Evolutionary conservation across 2,888 invertebrate species (phyloP), one percentile per base, ranked within the genome.

Genomic region (Anoplius nigerrimus): DNA sequence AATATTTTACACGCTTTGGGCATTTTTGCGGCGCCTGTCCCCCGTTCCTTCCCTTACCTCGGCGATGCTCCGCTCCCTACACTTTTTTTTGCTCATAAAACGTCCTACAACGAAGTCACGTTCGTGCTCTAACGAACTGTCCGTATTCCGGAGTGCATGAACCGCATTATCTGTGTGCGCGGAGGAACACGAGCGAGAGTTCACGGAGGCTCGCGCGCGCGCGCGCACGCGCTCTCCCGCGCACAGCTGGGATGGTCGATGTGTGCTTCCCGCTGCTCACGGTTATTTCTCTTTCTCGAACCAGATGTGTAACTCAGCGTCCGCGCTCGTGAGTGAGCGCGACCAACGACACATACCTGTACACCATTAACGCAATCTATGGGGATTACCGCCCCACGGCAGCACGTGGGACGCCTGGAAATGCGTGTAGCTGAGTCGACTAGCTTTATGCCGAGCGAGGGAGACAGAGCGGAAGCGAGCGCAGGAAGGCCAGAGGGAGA

Each of bases 61-160:
- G 18, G 20, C 16, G 21, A 16, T 16, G 13, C n/a, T 43, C 56
- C 34, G 34, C 34, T 48, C 16, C 62, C 42, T 43, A n/a, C n/a
- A n/a, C 61, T 48, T 67, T 66, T 63, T 75, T 71, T 54, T 34
- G 51, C 24, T 46, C 45, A 46, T 48, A 51, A 51, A 27, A 48
- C 56, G 60, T 51, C 62, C 57, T 72, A 57, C 68, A 60, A 71
- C 72, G 73, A 74, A 81, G 82, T 82, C 82, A 81, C 82, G 82
- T 82, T 80, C 79, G 72, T 78, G 72, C 80, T 71, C 69, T 81
- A 82, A 82, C 76, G 78, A 81, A 79, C 71, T 72, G 69, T 66
- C 62, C 64, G 62, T 78, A 69, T 76, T 61, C 68, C 54, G 46
- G 16, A 45, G 45, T 42, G 18, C 42, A 56, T 42, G 56, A 34